A percentile compares a stretch with the other conserved stretches of the same genome.
These are phyloP conservation scores for Ectemnius lituratus DNA, from an alignment of 2,888 invertebrate species.

Conservation along the genomic window DNA sequence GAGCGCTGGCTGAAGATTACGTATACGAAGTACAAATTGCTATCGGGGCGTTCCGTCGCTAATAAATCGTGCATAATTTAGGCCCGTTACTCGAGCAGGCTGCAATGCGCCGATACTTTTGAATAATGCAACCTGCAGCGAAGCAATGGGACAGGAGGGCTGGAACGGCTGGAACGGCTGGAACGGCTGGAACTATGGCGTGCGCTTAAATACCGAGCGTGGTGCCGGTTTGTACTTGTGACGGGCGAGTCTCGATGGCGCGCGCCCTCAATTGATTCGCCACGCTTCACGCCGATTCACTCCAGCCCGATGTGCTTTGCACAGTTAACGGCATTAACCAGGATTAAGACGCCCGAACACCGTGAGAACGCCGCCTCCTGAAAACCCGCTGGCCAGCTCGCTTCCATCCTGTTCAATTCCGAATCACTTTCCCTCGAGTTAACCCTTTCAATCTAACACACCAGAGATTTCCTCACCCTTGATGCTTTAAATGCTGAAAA, in stretches of 20 bases:
- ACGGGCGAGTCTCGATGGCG: constrained; percentile 18
- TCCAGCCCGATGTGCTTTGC: constrained; percentile 38
- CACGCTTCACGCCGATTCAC: constrained; percentile 53
- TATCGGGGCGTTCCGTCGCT: constrained; percentile 35
- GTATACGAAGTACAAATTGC: constrained; percentile 43
- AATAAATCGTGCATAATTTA: constrained; percentile 55
- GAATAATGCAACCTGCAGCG: constrained; percentile 57
- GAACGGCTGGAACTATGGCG: constrained; percentile 14
- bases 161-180: no score
- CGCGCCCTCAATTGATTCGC: constrained; percentile 50
- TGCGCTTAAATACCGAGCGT: constrained; percentile 48
- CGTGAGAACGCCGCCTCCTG: constrained; percentile 33
- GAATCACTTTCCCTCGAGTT: not conserved
- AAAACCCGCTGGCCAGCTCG: not conserved
- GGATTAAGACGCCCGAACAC: constrained; percentile 14
- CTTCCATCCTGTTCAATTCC: not conserved
- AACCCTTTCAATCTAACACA: no score
- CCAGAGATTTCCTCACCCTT: no score
- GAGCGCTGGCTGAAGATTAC: constrained; percentile 40
- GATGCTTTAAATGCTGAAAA: no score
- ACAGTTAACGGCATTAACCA: constrained; percentile 39
- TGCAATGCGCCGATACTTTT: constrained; percentile 57
- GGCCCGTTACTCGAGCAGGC: constrained; percentile 39
- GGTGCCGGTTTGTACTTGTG: constrained; percentile 43
- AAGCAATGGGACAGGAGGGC: constrained; percentile 14